phyloP scores from a whole-genome alignment of 1,140 invertebrate genomes.

The Subanguina moxae region DNA sequence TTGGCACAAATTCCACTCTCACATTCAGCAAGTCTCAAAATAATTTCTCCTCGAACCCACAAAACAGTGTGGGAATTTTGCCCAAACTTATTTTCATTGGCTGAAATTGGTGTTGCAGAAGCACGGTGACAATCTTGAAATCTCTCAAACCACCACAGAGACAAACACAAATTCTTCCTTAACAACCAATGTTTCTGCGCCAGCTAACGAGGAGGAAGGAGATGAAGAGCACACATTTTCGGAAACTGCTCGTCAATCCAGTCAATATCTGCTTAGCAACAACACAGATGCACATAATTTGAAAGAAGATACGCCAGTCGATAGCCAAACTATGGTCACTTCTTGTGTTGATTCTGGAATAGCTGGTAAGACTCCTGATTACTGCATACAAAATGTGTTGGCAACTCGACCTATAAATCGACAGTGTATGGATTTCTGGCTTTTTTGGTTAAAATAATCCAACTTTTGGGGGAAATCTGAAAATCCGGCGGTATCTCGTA shows the following conservation, averaged over 20 bases:
- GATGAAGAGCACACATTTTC: too few relatives aligned
- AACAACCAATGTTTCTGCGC: not conserved
- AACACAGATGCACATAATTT: too few relatives aligned
- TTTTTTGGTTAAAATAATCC: too few relatives aligned
- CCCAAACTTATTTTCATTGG: not conserved
- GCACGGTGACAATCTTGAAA: not conserved
- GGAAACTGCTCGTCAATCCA: not conserved
- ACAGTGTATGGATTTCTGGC: too few relatives aligned
- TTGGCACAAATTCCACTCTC: conserved; percentile 4
- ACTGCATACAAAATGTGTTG: too few relatives aligned
- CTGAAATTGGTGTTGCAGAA: not conserved
- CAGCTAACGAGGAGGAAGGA: too few relatives aligned
- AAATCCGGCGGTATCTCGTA: too few relatives aligned
- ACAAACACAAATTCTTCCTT: conserved; percentile 1
- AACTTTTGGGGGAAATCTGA: too few relatives aligned
- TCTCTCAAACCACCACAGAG: not conserved
- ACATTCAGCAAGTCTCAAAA: not conserved
- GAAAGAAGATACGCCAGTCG: not conserved
- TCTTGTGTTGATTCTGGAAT: conserved; percentile 30
- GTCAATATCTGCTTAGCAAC: not conserved
- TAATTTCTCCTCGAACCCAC: too few relatives aligned
- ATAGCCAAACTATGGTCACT: conserved; percentile 16
- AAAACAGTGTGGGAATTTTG: not conserved
- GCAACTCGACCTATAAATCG: too few relatives aligned
- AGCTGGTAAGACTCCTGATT: not conserved